A percentile compares a stretch with the other conserved stretches of the same genome.
These are phyloP conservation scores for Podargus strigoides DNA, from an alignment of 2,797 vertebrate genomes.

Conservation along the genomic window DNA sequence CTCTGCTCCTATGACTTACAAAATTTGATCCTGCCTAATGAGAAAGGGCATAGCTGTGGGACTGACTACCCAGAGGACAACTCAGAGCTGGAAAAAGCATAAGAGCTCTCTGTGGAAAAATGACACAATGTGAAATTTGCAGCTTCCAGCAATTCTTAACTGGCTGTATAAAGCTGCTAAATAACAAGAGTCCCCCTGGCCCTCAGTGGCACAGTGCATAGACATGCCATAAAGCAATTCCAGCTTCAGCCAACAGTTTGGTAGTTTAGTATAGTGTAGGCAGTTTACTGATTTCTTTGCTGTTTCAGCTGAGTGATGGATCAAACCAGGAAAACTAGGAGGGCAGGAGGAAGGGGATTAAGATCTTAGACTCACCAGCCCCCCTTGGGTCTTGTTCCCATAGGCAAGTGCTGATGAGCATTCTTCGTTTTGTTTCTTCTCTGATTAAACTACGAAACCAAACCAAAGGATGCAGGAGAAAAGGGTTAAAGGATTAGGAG, in stretches of 20 bases:
- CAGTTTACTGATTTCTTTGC: background rate
- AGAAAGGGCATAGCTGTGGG: background rate
- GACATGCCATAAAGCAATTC: background rate
- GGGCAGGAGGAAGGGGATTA: background rate
- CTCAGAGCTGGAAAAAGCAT: background rate
- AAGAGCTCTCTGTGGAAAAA: background rate
- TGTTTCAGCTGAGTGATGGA: background rate
- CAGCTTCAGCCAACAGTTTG: background rate
- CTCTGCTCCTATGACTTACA: background rate
- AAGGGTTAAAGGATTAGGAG: conserved; percentile 57
- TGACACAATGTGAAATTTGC: background rate
- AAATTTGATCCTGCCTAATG: background rate
- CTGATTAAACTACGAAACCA: conserved; percentile 35
- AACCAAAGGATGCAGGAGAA: conserved; percentile 36
- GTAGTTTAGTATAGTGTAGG: background rate
- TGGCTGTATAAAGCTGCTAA: background rate
- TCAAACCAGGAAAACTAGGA: background rate
- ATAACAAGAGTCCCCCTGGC: background rate
- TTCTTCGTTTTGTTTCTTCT: conserved; percentile 24
- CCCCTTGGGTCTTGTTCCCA: background rate
- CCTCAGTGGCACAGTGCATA: background rate
- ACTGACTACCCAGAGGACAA: background rate
- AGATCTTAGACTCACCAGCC: background rate
- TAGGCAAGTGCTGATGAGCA: background rate
- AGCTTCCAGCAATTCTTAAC: background rate